These are phyloP conservation scores for Rhincodon typus DNA, from an alignment of 2,797 vertebrate species.

Conservation along the genomic window DNA sequence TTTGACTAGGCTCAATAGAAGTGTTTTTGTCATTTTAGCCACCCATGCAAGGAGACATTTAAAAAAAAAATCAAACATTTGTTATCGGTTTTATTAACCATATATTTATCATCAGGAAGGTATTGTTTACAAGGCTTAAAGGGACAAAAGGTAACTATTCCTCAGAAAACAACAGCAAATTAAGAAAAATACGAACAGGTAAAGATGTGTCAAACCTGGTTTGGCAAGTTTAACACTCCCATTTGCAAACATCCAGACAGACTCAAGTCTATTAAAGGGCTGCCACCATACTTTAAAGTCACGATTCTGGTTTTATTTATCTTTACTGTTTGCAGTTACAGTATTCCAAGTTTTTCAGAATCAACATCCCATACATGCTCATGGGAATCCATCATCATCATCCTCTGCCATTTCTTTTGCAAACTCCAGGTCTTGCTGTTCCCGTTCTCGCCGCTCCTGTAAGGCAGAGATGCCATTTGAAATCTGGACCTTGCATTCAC, in stretches of 20 bases:
- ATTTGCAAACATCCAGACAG: constrained; percentile 5
- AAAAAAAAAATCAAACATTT: background rate
- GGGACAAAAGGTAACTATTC: constrained; percentile 19
- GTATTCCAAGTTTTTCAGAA: background rate
- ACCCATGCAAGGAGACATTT: no score
- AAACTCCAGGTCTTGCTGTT: constrained; percentile 96
- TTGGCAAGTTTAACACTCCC: background rate
- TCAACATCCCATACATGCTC: constrained; percentile 45
- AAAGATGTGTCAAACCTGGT: background rate
- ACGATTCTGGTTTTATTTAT: constrained; percentile 28
- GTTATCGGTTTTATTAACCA: constrained; percentile 13
- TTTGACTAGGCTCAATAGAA: background rate
- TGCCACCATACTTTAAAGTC: constrained; percentile 1
- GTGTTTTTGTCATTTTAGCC: background rate
- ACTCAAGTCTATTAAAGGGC: background rate
- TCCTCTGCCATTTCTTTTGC: constrained; percentile 98
- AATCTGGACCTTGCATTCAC: background rate
- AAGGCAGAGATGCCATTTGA: constrained; percentile 12
- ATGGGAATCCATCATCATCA: constrained; percentile 90
- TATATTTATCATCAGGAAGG: constrained; percentile 12
- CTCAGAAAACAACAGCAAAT: background rate
- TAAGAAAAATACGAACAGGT: constrained; percentile 24
- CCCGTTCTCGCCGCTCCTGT: constrained; percentile 86
- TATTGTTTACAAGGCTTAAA: constrained; percentile 30
- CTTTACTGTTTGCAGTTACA: constrained; percentile 3